Evolutionary conservation across 2,113 vertebrate genomes (phyloP).

Genomic region (Sinocyclocheilus maitianheensis): DNA sequence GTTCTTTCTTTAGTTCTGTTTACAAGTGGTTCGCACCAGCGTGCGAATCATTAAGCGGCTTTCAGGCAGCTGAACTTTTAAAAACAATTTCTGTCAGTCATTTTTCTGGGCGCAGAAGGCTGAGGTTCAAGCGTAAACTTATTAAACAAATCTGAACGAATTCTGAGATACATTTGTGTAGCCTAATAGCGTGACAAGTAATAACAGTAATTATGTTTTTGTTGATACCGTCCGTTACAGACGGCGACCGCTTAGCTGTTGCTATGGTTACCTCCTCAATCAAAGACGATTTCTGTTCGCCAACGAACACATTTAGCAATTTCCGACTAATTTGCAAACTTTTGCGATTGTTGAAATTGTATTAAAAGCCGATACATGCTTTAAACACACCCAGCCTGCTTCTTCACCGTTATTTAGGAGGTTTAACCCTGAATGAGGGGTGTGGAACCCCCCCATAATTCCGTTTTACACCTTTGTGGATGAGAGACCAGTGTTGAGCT

Average conservation of each 20-base stretch:
- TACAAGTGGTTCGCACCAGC: neutral
- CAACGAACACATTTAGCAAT: neutral
- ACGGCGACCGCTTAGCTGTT: neutral
- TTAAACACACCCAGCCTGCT: neutral
- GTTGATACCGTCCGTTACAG: neutral
- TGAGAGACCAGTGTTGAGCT: neutral
- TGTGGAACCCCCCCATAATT: neutral
- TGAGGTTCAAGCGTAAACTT: neutral
- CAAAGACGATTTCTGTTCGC: neutral
- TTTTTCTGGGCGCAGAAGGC: neutral
- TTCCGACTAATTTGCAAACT: neutral
- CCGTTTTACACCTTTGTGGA: neutral
- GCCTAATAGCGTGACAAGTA: neutral
- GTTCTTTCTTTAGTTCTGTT: neutral
- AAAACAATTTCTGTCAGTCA: neutral
- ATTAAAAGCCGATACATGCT: neutral
- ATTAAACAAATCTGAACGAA: neutral
- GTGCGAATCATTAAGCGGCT: neutral
- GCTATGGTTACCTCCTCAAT: neutral
- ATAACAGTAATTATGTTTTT: neutral
- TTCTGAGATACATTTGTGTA: neutral
- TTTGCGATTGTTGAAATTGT: neutral
- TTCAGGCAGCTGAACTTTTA: neutral
- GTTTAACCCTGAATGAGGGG: neutral
- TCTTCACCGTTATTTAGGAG: no score